Base-by-base conservation (phyloP, 2,888 invertebrate genomes). In the Strigamia crassipes region DNA sequence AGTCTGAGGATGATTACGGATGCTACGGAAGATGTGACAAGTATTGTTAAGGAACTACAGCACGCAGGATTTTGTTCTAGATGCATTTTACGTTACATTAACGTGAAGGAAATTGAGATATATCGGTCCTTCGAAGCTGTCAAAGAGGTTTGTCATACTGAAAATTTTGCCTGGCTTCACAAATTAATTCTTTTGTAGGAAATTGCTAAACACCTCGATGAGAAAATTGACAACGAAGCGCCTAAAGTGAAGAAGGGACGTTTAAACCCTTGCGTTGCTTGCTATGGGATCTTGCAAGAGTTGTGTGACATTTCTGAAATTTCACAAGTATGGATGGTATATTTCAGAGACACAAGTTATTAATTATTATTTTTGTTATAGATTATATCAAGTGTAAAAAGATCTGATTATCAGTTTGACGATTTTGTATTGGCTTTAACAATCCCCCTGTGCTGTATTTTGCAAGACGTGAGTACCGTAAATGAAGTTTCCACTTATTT, bases 211-310 rank as follows among this genome's bases (percentile, higher is more conserved):
- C 13, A 41, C 13, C 23, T 27, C 5, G 41, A 41, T 31, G 78
- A 78, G 27, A 78, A n/a, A 23, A 31, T 78, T 18, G 82, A 79
- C n/a, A 79, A 83, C 38, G 78, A 73, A 18, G 51, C 82, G 23
- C 87, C 88, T 0, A 85, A 86, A 2, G 82, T 85, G 38, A 92
- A 91, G 86, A 89, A 89, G 83, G 85, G 87, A 8, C 91, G 91
- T 83, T 83, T 86, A 0, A 89, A 89, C 84, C 88, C 91, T 0
- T 96, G 96, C 85, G 87, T 91, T 0, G 90, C 91, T 80, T 96
- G 95, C 86, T 88, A 95, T 8, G 94, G 93, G 0, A 88, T 95
- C 8, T 90, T 95, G 81, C 92, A 93, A 85, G 89, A 90, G 12
- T 38, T 79, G 6, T 83, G 83, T 80, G 83, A 83, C 82, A 61